Conservation (phyloP, 2,888 invertebrate genomes). For the Hesperia comma region DNA sequence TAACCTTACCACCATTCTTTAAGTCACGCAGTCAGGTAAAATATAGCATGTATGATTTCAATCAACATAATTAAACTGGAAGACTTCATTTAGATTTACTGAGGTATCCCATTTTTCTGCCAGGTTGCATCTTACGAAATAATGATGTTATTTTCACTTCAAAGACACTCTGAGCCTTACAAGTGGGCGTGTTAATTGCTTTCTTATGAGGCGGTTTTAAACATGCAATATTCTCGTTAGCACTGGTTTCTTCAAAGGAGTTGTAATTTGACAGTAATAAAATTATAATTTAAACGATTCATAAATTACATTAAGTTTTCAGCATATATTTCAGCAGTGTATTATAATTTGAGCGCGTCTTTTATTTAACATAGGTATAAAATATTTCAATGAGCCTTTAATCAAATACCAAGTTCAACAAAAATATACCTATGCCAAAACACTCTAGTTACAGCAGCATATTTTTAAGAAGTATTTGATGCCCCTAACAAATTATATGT, state of each 20-base stretch:
- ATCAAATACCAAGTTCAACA: no score
- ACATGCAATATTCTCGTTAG: constrained; percentile 35
- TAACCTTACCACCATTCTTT: no score
- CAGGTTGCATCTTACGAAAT: neutral
- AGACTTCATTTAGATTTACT: neutral
- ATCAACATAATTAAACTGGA: neutral
- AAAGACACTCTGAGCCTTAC: constrained; percentile 15
- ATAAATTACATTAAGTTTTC: constrained; percentile 8
- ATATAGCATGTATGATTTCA: neutral
- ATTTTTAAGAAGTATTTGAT: no score
- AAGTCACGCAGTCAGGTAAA: no score
- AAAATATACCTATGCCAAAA: no score
- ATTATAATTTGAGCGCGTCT: no score
- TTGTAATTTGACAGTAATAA: constrained; percentile 30
- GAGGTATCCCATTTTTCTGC: neutral
- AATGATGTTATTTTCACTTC: constrained; percentile 22
- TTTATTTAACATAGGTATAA: no score
- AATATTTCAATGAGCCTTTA: no score
- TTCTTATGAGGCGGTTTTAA: constrained; percentile 28
- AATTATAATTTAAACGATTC: constrained; percentile 13
- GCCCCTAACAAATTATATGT: no score
- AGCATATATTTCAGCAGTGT: no score
- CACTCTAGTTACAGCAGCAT: no score
- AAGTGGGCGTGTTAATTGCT: constrained; percentile 22
- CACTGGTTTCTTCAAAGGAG: constrained; percentile 27